Evolutionary conservation across 2,888 invertebrate genomes (phyloP).

Genomic region (Tupiocoris notatus): DNA sequence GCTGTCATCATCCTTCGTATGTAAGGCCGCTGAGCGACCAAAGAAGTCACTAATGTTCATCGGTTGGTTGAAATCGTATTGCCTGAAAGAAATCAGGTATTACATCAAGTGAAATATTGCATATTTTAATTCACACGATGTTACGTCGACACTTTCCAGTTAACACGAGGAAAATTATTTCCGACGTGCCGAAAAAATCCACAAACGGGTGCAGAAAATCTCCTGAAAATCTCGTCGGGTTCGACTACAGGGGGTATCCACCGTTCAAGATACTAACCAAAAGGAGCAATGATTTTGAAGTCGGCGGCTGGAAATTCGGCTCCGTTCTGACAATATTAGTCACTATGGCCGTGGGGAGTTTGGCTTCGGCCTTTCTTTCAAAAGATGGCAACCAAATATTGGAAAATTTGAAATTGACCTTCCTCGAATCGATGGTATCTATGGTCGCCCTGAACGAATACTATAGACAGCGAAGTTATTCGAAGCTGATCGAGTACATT

Average conservation of each 20-base stretch:
- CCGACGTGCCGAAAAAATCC: too few relatives aligned
- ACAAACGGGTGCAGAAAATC: too few relatives aligned
- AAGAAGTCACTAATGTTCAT: too few relatives aligned
- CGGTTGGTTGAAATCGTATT: too few relatives aligned
- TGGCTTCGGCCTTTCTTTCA: neutral
- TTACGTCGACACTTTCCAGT: too few relatives aligned
- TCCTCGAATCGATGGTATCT: conserved; percentile 16
- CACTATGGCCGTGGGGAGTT: neutral
- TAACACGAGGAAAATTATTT: too few relatives aligned
- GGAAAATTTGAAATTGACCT: conserved; percentile 10
- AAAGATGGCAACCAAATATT: neutral
- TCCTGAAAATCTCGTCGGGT: neutral
- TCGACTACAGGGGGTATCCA: conserved; percentile 8
- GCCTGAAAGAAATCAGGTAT: too few relatives aligned
- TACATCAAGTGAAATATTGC: too few relatives aligned
- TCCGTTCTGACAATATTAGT: neutral
- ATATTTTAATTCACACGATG: too few relatives aligned
- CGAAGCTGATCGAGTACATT: neutral
- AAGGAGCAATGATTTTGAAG: neutral
- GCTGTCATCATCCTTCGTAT: too few relatives aligned
- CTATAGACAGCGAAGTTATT: neutral
- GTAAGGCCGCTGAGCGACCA: too few relatives aligned
- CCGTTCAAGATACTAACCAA: conserved; percentile 9
- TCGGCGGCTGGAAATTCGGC: neutral
- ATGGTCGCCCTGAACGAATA: conserved; percentile 12